Evolutionary conservation across 2,888 invertebrate species (phyloP).

Genomic region (Cosmia trapezina): DNA sequence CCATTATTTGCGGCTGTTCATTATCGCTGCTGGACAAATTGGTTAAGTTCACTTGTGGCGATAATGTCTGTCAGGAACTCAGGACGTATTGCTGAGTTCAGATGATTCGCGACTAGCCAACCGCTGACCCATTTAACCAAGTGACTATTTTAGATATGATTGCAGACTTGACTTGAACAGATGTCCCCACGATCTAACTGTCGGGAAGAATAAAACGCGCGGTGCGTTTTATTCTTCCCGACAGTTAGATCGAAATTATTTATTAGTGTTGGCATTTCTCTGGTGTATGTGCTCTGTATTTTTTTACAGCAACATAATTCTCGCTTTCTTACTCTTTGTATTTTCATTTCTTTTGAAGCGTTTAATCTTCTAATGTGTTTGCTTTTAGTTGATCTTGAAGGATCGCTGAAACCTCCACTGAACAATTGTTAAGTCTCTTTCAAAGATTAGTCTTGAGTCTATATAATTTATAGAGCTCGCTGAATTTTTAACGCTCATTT

Average conservation of each 20-base stretch:
- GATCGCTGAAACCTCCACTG: background rate
- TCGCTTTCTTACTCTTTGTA: conserved; percentile 3
- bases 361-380: conserved; percentile 2
- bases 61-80: conserved; percentile 42
- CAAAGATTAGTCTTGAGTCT: background rate
- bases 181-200: conserved; percentile 52
- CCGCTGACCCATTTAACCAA: conserved; percentile 67
- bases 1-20: conserved; percentile 25
- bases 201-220: too few species aligned
- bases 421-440: conserved; percentile 1
- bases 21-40: conserved; percentile 41
- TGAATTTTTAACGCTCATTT: background rate
- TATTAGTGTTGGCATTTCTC: conserved; percentile 26
- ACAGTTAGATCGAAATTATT: conserved; percentile 29
- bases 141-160: conserved; percentile 68
- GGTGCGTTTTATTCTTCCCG: conserved; percentile 34
- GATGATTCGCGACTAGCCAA: conserved; percentile 56
- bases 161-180: conserved; percentile 51
- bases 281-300: background rate
- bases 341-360: conserved; percentile 10
- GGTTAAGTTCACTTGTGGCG: conserved; percentile 38
- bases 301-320: background rate
- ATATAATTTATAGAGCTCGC: background rate
- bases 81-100: conserved; percentile 34
- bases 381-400: background rate